Conservation (phyloP, 2,888 invertebrate species). For the Meghimatium bilineatum region DNA sequence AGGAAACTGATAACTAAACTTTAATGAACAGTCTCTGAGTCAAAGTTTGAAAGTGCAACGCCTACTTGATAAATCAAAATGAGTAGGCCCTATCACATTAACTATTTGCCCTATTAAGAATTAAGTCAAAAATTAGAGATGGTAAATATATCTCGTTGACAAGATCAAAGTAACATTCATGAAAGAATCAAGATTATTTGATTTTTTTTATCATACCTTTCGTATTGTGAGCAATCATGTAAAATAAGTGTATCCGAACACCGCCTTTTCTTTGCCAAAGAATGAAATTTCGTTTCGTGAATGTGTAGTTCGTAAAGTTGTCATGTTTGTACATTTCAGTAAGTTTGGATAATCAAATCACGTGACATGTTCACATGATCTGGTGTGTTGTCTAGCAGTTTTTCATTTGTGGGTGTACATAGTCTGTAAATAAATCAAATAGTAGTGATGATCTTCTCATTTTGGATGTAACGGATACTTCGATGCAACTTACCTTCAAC, state of each 20-base stretch:
- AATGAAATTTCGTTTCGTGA: conserved; percentile 7
- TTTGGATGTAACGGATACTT: not conserved
- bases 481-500: not conserved
- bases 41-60: too few relatives aligned
- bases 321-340: not conserved
- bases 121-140: too few relatives aligned
- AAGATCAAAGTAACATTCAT: not conserved
- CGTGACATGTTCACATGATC: not conserved
- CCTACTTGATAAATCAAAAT: too few relatives aligned
- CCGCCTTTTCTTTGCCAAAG: not conserved
- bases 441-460: not conserved
- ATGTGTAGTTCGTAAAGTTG: not conserved
- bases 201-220: not conserved
- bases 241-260: not conserved
- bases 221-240: too few relatives aligned
- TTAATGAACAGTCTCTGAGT: too few relatives aligned
- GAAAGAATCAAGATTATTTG: not conserved
- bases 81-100: too few relatives aligned
- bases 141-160: not conserved
- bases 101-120: too few relatives aligned
- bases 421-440: too few relatives aligned
- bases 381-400: not conserved
- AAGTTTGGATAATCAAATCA: conserved; percentile 13
- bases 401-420: not conserved
- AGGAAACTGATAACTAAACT: too few relatives aligned